A percentile compares a stretch with the other conserved stretches of the same genome.
Conservation (phyloP, 2,113 vertebrate species). For the Nanorana parkeri region DNA sequence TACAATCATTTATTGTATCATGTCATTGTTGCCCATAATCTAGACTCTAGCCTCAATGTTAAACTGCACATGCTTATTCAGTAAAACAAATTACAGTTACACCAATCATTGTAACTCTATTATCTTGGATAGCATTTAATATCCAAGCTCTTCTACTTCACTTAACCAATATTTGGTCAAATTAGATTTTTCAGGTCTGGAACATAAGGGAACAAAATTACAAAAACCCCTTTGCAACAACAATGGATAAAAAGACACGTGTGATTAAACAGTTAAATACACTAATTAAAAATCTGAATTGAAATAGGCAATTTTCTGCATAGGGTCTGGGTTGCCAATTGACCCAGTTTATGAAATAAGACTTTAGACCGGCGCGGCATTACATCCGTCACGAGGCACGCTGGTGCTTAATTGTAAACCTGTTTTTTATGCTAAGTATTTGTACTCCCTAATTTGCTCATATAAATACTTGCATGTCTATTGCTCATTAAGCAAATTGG, state of each 20-base stretch:
- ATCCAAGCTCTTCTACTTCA: background rate
- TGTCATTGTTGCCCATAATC: too few relatives aligned
- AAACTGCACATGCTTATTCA: background rate
- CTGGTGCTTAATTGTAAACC: slow-evolving; percentile 59
- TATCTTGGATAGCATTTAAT: background rate
- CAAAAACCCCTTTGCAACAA: slow-evolving; percentile 10
- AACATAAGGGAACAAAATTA: slow-evolving; percentile 1
- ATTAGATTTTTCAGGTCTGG: slow-evolving; percentile 10
- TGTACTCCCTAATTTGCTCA: slow-evolving; percentile 58
- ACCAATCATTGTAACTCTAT: background rate
- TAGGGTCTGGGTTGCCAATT: slow-evolving; percentile 51
- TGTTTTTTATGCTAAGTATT: slow-evolving; percentile 59
- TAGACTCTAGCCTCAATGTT: background rate
- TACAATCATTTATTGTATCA: background rate
- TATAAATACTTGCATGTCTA: slow-evolving; percentile 58
- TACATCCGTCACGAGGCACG: slow-evolving; percentile 45
- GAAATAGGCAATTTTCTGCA: slow-evolving; percentile 57
- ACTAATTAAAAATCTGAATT: slow-evolving; percentile 57
- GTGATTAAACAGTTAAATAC: slow-evolving; percentile 53
- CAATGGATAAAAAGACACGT: slow-evolving; percentile 39
- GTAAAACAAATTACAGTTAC: background rate
- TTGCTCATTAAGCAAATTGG: slow-evolving; percentile 59
- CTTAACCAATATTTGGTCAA: slow-evolving; percentile 18
- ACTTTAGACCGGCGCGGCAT: slow-evolving; percentile 45
- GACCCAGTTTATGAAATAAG: slow-evolving; percentile 58